Conservation (phyloP, 2,888 invertebrate species). For the Sceliomorpha sp. region DNA sequence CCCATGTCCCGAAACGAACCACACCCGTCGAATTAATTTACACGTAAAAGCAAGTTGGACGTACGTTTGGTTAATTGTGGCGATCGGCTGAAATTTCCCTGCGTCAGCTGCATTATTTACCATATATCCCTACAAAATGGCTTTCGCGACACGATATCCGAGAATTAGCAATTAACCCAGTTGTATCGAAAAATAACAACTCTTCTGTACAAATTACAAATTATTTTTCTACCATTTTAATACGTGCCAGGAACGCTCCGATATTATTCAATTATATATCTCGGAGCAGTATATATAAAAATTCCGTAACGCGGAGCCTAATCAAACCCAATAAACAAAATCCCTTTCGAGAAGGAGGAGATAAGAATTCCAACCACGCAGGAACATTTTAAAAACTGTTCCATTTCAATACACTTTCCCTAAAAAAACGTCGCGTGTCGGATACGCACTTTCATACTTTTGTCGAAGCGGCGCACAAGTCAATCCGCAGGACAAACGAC, state of each 20-base stretch:
- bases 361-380: no score
- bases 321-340: no score
- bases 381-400: no score
- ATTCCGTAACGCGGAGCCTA: no score
- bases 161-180: conserved; percentile 21
- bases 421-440: neutral
- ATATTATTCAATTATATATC: no score
- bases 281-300: no score
- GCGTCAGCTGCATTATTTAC: conserved; percentile 17
- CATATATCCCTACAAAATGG: conserved; percentile 16
- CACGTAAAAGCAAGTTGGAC: conserved; percentile 48
- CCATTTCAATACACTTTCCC: no score
- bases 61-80: conserved; percentile 36
- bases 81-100: conserved; percentile 18
- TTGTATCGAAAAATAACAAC: conserved; percentile 8
- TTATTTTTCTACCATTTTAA: no score
- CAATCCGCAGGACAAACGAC: neutral
- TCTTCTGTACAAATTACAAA: neutral
- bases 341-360: conserved; percentile 13
- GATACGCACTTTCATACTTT: conserved; percentile 10
- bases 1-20: conserved; percentile 43
- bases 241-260: no score
- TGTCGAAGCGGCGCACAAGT: neutral
- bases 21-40: conserved; percentile 66
- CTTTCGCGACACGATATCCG: conserved; percentile 5